A percentile compares a stretch with the other conserved stretches of the same genome.
Evolutionary conservation across 1,140 invertebrate species (phyloP).

Genomic region (Megalopta genalis): DNA sequence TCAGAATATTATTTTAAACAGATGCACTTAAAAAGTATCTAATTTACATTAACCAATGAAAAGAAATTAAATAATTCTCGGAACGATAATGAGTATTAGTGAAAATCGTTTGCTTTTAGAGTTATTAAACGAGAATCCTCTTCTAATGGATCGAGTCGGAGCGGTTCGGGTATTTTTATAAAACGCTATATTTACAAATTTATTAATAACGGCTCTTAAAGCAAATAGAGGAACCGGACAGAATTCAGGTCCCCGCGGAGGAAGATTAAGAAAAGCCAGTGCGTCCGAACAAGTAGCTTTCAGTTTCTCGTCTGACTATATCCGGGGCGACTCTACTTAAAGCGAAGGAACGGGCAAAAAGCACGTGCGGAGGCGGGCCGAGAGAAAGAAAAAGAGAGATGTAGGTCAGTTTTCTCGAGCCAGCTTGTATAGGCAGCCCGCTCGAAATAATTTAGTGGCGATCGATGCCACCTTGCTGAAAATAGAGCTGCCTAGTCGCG

Average conservation of each 20-base stretch:
- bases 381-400: constrained; percentile 55
- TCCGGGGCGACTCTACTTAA: constrained; percentile 40
- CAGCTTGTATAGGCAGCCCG: constrained; percentile 70
- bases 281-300: constrained; percentile 35
- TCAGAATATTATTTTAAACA: too few relatives aligned
- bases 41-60: too few relatives aligned
- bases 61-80: too few relatives aligned
- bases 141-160: too few relatives aligned
- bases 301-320: constrained; percentile 27
- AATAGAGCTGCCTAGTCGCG: constrained; percentile 68
- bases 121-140: too few relatives aligned
- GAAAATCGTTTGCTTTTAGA: too few relatives aligned
- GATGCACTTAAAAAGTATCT: too few relatives aligned
- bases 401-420: constrained; percentile 77
- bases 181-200: not conserved
- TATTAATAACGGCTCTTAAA: not conserved
- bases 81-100: too few relatives aligned
- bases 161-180: too few relatives aligned
- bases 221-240: too few relatives aligned
- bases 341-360: constrained; percentile 12
- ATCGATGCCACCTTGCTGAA: constrained; percentile 75
- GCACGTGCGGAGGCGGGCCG: not conserved
- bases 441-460: constrained; percentile 79
- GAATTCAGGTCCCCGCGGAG: not conserved
- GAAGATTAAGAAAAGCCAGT: constrained; percentile 4